A percentile compares a stretch with the other conserved stretches of the same genome.
phyloP scores from a whole-genome alignment of 2,113 vertebrate species.

The Semnopithecus entellus region DNA sequence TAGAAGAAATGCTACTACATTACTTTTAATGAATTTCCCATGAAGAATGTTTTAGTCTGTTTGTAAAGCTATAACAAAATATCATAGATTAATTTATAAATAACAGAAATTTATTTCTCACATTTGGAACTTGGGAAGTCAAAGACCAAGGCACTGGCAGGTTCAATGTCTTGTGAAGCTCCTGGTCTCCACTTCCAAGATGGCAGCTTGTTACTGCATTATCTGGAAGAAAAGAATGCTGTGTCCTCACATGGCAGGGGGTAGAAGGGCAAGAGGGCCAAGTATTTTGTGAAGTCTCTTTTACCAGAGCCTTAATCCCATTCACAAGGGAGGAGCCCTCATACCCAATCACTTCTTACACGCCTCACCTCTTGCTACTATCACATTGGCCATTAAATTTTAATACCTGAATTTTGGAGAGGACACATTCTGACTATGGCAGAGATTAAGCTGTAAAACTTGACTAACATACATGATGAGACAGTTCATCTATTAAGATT shows the following conservation, averaged over 20 bases:
- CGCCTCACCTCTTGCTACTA: not conserved
- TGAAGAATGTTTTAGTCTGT: not conserved
- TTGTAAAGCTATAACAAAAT: not conserved
- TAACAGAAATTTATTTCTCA: not conserved
- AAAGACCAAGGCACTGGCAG: not conserved
- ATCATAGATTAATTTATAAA: not conserved
- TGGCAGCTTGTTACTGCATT: too few species aligned
- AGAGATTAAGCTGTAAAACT: not conserved
- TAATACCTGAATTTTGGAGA: not conserved
- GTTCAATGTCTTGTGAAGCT: not conserved
- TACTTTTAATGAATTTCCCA: not conserved
- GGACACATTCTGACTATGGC: not conserved
- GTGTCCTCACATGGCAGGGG: not conserved
- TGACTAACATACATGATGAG: not conserved
- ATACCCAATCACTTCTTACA: too few species aligned
- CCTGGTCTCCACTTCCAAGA: not conserved
- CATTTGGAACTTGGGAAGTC: not conserved
- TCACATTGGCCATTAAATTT: not conserved
- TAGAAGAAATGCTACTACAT: not conserved
- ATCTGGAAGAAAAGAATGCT: rapidly evolving
- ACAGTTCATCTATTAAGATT: not conserved
- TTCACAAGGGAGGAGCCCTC: not conserved
- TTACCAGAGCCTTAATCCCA: not conserved
- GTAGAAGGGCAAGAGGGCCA: not conserved
- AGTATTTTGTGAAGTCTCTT: rapidly evolving